These are phyloP conservation scores for Paralvinella palmiformis DNA, from an alignment of 1,140 invertebrate species.

Conservation along the genomic window DNA sequence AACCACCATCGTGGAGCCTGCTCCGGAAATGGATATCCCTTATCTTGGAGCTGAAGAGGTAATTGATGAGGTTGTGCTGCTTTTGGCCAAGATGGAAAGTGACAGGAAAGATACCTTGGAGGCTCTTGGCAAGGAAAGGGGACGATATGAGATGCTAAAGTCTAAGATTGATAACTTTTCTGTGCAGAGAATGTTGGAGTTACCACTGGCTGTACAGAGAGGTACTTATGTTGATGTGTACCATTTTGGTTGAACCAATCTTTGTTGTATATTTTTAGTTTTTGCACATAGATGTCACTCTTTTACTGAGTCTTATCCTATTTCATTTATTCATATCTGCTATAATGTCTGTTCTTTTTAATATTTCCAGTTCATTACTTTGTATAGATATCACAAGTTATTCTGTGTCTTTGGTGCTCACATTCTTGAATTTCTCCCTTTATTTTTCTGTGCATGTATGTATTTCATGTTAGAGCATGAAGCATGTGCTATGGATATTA, in stretches of 20 bases:
- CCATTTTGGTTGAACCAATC: too few species aligned
- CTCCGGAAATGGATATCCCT: slow-evolving; percentile 24
- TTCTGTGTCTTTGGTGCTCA: too few species aligned
- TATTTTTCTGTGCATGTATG: background rate
- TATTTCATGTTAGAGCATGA: slow-evolving; percentile 37
- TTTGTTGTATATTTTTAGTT: too few species aligned
- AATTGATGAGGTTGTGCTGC: slow-evolving; percentile 38
- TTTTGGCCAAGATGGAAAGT: slow-evolving; percentile 41
- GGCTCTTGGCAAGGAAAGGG: slow-evolving; percentile 30
- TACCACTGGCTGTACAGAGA: slow-evolving; percentile 42
- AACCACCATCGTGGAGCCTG: background rate
- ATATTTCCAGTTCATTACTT: too few species aligned
- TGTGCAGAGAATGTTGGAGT: slow-evolving; percentile 30
- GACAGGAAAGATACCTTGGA: slow-evolving; percentile 35
- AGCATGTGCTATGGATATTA: slow-evolving; percentile 40
- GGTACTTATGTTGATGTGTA: slow-evolving; percentile 33
- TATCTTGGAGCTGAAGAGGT: slow-evolving; percentile 45
- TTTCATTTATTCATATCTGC: too few species aligned
- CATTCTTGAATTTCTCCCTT: background rate
- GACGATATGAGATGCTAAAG: slow-evolving; percentile 28
- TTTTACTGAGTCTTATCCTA: too few species aligned
- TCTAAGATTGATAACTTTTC: slow-evolving; percentile 38
- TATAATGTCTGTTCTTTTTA: too few species aligned
- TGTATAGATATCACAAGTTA: too few species aligned
- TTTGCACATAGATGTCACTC: too few species aligned